Evolutionary conservation across 2,797 vertebrate species (phyloP).

Genomic region (Alauda arvensis): DNA sequence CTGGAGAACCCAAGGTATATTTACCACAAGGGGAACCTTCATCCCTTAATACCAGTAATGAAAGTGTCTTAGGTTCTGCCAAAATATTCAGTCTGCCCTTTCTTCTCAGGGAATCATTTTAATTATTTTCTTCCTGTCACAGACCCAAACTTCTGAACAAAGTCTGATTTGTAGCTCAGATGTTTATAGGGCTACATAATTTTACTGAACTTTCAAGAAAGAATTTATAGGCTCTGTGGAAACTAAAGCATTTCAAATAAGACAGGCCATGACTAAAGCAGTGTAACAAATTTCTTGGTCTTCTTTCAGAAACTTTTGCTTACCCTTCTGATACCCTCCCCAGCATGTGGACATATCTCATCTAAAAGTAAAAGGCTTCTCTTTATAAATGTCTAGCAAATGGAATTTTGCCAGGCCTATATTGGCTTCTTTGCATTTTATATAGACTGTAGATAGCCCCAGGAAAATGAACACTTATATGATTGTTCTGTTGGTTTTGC

Average conservation of each 20-base stretch:
- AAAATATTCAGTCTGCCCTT: neutral
- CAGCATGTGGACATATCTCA: neutral
- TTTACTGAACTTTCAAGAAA: slow-evolving; percentile 20
- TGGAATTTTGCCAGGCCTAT: neutral
- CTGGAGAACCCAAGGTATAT: neutral
- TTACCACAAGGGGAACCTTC: neutral
- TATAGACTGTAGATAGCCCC: neutral
- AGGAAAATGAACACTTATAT: neutral
- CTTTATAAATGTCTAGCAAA: neutral
- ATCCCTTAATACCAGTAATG: slow-evolving; percentile 1
- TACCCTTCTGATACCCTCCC: neutral
- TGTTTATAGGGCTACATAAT: slow-evolving; percentile 24
- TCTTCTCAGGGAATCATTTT: slow-evolving; percentile 4
- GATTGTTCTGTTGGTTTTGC: neutral
- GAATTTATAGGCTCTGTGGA: slow-evolving; percentile 20
- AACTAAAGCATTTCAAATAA: slow-evolving; percentile 11
- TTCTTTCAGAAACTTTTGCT: neutral
- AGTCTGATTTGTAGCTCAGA: slow-evolving; percentile 28
- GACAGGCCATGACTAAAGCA: slow-evolving; percentile 13
- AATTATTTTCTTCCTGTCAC: slow-evolving; percentile 43
- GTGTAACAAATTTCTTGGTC: neutral
- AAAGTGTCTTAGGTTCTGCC: neutral
- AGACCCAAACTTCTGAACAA: slow-evolving; percentile 5
- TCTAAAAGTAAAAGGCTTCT: neutral
- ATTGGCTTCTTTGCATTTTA: neutral